Conservation (phyloP, 2,888 invertebrate species). For the Barypeithes pellucidus region DNA sequence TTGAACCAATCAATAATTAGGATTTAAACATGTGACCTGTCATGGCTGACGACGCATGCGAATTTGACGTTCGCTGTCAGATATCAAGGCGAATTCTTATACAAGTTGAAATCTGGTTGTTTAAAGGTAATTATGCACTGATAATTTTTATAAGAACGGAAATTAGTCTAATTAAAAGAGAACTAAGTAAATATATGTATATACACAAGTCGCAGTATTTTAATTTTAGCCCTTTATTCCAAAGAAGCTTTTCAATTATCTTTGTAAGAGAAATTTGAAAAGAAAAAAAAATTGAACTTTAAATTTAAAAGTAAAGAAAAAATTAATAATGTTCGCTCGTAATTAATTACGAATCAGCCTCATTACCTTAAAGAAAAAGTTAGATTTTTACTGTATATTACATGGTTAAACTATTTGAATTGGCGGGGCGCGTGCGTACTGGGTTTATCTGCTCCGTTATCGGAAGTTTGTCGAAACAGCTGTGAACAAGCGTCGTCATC, state of each 20-base stretch:
- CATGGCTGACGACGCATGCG: conserved; percentile 27
- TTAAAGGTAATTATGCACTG: not conserved
- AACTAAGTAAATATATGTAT: not conserved
- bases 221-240: no score
- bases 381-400: no score
- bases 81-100: not conserved
- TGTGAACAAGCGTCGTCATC: conserved; percentile 63
- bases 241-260: no score
- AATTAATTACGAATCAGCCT: no score
- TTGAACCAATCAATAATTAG: conserved; percentile 6
- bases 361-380: no score
- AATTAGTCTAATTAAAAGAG: not conserved
- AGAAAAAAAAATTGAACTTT: no score
- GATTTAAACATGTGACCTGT: not conserved
- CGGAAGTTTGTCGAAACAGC: conserved; percentile 65
- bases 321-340: no score
- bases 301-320: no score
- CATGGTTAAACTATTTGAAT: no score
- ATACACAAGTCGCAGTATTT: no score
- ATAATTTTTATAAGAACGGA: not conserved
- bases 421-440: conserved; percentile 65
- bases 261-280: no score
- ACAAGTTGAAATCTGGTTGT: not conserved
- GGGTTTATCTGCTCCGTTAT: conserved; percentile 64
- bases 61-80: not conserved